Evolutionary conservation across 2,113 vertebrate genomes (phyloP).

Genomic region (Petaurus breviceps): DNA sequence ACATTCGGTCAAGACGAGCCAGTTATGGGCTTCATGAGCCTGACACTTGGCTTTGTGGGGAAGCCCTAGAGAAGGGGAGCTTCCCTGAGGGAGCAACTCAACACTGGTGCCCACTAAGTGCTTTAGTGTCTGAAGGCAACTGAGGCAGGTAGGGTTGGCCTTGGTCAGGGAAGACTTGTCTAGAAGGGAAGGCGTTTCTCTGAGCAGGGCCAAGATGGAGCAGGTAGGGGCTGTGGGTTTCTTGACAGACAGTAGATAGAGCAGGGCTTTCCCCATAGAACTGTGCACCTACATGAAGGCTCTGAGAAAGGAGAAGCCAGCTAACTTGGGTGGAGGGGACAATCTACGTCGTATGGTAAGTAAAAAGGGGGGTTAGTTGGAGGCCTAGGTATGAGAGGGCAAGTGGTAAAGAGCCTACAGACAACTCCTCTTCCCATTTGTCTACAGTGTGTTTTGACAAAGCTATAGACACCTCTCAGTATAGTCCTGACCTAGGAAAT

Average conservation of each 20-base stretch:
- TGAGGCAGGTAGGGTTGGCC: background rate
- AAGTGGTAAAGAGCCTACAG: background rate
- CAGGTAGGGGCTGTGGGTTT: background rate
- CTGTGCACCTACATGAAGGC: background rate
- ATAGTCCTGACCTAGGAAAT: background rate
- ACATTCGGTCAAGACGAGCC: background rate
- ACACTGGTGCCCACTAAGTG: background rate
- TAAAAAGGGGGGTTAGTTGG: background rate
- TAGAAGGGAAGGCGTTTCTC: too few species aligned
- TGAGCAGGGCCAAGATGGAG: background rate
- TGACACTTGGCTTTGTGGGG: background rate
- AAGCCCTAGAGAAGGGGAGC: background rate
- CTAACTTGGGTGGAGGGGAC: too few species aligned
- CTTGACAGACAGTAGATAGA: background rate
- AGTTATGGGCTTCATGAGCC: background rate
- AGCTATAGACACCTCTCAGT: background rate
- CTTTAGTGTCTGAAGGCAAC: background rate
- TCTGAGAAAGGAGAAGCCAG: background rate
- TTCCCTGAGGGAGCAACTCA: background rate
- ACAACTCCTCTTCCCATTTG: background rate
- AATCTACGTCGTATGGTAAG: background rate
- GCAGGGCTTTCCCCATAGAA: too few species aligned
- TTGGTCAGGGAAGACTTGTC: background rate
- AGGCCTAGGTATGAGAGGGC: background rate
- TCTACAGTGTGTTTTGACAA: background rate